Evolutionary conservation across 2,888 invertebrate genomes (phyloP).

Genomic region (Leptinotarsa haldemani): DNA sequence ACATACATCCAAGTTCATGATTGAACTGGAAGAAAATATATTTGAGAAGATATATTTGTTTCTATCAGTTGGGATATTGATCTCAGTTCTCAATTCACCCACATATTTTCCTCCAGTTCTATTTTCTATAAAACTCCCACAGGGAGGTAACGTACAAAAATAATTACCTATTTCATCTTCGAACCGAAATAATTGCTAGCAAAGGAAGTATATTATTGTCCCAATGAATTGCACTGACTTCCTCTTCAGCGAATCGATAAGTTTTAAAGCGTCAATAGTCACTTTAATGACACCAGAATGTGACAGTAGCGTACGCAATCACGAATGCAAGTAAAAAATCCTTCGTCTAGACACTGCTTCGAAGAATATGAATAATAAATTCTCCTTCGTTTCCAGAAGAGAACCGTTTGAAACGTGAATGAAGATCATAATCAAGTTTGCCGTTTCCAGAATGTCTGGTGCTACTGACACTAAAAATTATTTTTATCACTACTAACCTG

Average conservation of each 20-base stretch:
- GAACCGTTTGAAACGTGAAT: background rate
- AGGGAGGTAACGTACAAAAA: background rate
- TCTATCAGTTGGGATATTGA: too few relatives aligned
- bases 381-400: constrained; percentile 8
- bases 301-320: constrained; percentile 13
- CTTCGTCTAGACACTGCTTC: constrained; percentile 9
- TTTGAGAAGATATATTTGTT: too few relatives aligned
- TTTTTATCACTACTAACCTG: too few relatives aligned
- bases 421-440: background rate
- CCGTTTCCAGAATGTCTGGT: background rate
- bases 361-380: constrained; percentile 15
- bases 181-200: constrained; percentile 21
- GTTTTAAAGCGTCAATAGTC: constrained; percentile 52
- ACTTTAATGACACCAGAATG: constrained; percentile 19
- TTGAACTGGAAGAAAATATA: too few relatives aligned
- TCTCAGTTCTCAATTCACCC: too few relatives aligned
- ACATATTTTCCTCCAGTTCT: too few relatives aligned
- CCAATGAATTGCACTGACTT: constrained; percentile 52
- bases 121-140: background rate
- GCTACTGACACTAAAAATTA: too few relatives aligned
- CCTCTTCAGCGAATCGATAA: constrained; percentile 50
- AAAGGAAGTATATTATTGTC: constrained; percentile 49
- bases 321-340: constrained; percentile 13
- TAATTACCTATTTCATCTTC: constrained; percentile 15
- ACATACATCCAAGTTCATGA: too few relatives aligned